These are phyloP conservation scores for Temnothorax longispinosus DNA, from an alignment of 1,140 invertebrate species.

Conservation along the genomic window DNA sequence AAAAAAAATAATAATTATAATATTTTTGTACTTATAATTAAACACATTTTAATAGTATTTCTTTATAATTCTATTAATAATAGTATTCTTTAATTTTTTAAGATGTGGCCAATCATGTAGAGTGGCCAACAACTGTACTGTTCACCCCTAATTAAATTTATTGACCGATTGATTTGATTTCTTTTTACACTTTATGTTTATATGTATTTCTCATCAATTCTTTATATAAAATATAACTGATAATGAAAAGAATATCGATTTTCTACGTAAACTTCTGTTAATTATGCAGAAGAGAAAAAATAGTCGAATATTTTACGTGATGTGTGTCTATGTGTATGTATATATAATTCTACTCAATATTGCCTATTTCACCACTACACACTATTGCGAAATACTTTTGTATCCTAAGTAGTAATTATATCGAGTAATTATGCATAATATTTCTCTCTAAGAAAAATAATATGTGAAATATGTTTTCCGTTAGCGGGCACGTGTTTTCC, in stretches of 20 bases:
- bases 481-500: background rate
- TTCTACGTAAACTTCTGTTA: background rate
- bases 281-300: background rate
- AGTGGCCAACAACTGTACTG: too few relatives aligned
- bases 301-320: background rate
- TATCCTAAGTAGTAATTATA: background rate
- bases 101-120: too few relatives aligned
- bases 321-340: background rate
- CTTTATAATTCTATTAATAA: too few relatives aligned
- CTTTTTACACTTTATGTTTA: background rate
- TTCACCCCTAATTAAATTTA: background rate
- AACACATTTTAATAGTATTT: too few relatives aligned
- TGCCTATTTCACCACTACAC: background rate
- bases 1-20: too few relatives aligned
- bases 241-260: background rate
- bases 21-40: too few relatives aligned
- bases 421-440: background rate
- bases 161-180: background rate
- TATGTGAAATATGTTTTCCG: background rate
- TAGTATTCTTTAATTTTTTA: background rate
- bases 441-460: constrained; percentile 4
- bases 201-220: background rate
- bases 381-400: background rate
- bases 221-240: background rate
- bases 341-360: background rate